Base-by-base conservation (phyloP, 2,888 invertebrate species). In the Perizoma flavofasciatum region DNA sequence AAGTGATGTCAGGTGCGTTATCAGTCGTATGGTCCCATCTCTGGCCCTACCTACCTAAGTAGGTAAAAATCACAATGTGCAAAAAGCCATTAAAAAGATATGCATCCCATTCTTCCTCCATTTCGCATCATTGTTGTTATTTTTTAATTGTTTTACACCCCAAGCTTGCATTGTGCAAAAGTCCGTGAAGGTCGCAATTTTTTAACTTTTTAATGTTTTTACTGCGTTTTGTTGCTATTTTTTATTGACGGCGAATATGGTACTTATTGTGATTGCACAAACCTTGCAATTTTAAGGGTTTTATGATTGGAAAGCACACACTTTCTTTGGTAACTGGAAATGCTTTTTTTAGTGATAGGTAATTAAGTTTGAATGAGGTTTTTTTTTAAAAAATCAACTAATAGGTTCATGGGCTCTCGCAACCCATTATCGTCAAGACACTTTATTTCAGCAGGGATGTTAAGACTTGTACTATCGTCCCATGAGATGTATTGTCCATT, bases 301-400 rank as follows among this genome's bases (percentile, higher is more conserved):
- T 80, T 79, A 73, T 65, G 67, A 75, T 78, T 82, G 79, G 84
- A 88, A 87, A 86, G 86, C 69, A 72, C 66, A 59, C 60, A 70
- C 72, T 75, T 74, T 75, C 69, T 71, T 63, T 22, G 11, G 49
- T 65, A 72, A 22, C 22, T 22, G 34, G 35, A 69, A 75, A 72
- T 32, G 47, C 22, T 62, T 58, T 22, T 61, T 65, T 66, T 59
- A 51, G 60, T 57, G 49, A 51, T 8, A 10, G 8, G 5, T 9
- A 51, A 10, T 47, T 50, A 50, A 37, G 10, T 10, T 54, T 49
- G n/a, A 11, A 32, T 8, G 4, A 6, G 0, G 9, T 3, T 37
- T 37, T 37, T 4, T 37, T 3, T 46, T 8, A 7, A 33, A 32
- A 46, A 8, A 2, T 9, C 6, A 7, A 33, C 8, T 32, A 33